These are phyloP conservation scores for Proctacanthus coquilletti DNA, from an alignment of 1,140 invertebrate genomes.

Conservation along the genomic window DNA sequence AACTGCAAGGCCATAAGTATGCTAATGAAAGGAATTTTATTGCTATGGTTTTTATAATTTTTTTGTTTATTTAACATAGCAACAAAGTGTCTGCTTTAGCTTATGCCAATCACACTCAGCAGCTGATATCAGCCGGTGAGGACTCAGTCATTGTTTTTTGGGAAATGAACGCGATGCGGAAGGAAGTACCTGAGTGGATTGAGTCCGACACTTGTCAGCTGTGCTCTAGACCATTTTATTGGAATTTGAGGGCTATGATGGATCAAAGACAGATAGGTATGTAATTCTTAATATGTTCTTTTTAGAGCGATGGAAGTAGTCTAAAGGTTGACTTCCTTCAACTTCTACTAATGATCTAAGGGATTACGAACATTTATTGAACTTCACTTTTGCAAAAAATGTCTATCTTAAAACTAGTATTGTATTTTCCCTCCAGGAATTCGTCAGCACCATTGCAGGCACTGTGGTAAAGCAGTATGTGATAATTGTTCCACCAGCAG, in stretches of 20 bases:
- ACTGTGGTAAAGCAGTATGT: conserved; percentile 88
- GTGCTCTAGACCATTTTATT: conserved; percentile 91
- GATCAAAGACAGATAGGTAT: conserved; percentile 83
- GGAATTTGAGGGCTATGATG: conserved; percentile 97
- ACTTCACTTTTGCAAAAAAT: no score
- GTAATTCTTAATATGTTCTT: no score
- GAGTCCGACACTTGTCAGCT: conserved; percentile 88
- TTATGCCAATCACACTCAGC: conserved; percentile 61
- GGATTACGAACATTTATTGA: no score
- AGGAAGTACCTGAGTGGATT: conserved; percentile 88
- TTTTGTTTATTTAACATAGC: conserved; percentile 8
- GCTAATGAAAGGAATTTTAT: conserved; percentile 2
- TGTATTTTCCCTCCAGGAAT: conserved; percentile 28
- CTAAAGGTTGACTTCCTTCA: no score
- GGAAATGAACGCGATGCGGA: conserved; percentile 75
- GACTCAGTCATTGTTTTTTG: conserved; percentile 88
- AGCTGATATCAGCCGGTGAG: conserved; percentile 87
- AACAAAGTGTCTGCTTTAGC: conserved; percentile 69
- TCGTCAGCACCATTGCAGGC: conserved; percentile 78
- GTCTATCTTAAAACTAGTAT: background rate
- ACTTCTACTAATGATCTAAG: no score
- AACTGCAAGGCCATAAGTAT: conserved; percentile 88
- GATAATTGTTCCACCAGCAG: conserved; percentile 79
- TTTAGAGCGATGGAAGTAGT: background rate
- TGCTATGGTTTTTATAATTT: background rate